phyloP scores from a whole-genome alignment of 2,113 vertebrate genomes.

The Silurus meridionalis region DNA sequence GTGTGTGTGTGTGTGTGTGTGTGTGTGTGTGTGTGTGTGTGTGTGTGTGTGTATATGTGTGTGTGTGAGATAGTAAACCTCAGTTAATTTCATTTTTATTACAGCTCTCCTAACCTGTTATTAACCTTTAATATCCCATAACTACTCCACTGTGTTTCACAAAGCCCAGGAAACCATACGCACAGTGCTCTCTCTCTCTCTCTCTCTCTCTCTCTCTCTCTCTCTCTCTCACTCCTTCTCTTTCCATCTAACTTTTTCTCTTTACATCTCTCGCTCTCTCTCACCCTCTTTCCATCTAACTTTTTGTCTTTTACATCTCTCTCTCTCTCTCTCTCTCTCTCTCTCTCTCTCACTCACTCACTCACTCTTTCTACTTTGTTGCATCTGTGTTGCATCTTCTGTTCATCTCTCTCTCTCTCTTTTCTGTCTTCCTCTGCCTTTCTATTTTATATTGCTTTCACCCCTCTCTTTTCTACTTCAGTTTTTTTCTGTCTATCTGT shows the following conservation, averaged over 20 bases:
- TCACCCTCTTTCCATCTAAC: neutral
- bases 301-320: neutral
- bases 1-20: neutral
- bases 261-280: too few species aligned
- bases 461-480: too few species aligned
- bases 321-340: neutral
- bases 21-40: neutral
- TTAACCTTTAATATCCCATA: neutral
- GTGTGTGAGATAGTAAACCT: neutral
- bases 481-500: too few species aligned
- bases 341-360: too few species aligned
- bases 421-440: too few species aligned
- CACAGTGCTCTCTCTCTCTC: neutral
- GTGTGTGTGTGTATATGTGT: neutral
- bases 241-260: neutral
- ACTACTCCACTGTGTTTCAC: neutral
- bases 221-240: neutral
- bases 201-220: slow-evolving; percentile 4
- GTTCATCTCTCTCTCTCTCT: neutral
- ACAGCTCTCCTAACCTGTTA: neutral
- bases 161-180: neutral
- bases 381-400: neutral
- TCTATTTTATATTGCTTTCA: too few species aligned
- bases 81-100: neutral
- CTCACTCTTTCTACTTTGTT: too few species aligned